A percentile compares a stretch with the other conserved stretches of the same genome.
phyloP scores from a whole-genome alignment of 2,113 vertebrate genomes.

The Phalacrocorax carbo region DNA sequence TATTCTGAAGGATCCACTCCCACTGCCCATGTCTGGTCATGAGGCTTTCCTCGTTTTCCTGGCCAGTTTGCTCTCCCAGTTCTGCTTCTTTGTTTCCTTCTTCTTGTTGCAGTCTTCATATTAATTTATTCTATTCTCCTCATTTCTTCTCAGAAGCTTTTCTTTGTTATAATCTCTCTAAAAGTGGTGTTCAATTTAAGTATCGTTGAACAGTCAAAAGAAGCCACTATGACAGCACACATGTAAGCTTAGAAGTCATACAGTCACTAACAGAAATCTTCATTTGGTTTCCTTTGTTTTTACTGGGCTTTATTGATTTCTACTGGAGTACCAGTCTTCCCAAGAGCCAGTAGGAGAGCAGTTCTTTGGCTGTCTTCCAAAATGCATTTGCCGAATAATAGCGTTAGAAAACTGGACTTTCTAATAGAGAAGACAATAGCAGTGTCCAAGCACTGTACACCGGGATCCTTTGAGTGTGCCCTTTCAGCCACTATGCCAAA shows the following conservation, averaged over 20 bases:
- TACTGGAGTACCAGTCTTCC: not conserved
- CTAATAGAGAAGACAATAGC: not conserved
- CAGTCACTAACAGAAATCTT: not conserved
- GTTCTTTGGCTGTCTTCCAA: not conserved
- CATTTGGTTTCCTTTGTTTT: not conserved
- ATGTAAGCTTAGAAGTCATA: not conserved
- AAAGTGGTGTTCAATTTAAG: not conserved
- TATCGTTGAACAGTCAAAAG: not conserved
- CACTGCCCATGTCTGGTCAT: not conserved
- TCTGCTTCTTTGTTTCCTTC: not conserved
- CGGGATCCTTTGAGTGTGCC: not conserved
- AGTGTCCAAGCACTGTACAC: not conserved
- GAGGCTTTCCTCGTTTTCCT: not conserved
- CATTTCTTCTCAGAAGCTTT: not conserved
- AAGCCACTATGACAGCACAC: not conserved
- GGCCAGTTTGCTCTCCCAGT: not conserved
- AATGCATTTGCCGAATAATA: not conserved
- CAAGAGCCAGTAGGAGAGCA: not conserved
- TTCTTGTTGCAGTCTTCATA: not conserved
- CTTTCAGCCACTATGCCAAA: not conserved
- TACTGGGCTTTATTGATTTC: not conserved
- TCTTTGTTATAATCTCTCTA: not conserved
- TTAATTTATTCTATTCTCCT: not conserved
- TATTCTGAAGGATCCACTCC: not conserved
- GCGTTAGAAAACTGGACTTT: not conserved